Percentiles rank a stretch among this genome's conserved stretches.
These are phyloP conservation scores for Micromussa lordhowensis DNA, from an alignment of 92 coral and sea anemone genomes.

Conservation along the genomic window DNA sequence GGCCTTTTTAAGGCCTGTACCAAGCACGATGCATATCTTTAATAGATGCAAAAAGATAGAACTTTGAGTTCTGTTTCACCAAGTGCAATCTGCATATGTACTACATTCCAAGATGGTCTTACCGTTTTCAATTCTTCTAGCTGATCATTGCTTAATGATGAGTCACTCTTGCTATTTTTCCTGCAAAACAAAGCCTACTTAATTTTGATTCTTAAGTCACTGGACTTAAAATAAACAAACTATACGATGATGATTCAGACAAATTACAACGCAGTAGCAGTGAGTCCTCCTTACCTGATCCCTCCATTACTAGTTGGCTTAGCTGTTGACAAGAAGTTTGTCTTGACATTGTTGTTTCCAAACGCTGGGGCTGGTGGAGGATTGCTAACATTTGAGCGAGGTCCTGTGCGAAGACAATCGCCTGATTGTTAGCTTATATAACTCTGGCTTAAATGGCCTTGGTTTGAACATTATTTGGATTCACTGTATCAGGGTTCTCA, in stretches of 20 bases:
- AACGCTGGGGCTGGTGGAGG: conserved; percentile 42
- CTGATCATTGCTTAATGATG: conserved; percentile 70
- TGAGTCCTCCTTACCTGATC: not conserved
- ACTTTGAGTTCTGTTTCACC: not conserved
- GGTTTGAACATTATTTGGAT: no score
- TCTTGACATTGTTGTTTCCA: conserved; percentile 35
- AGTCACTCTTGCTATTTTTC: conserved; percentile 62
- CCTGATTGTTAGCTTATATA: no score
- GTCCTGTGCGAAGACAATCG: not conserved
- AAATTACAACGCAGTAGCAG: not conserved
- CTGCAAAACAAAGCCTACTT: not conserved
- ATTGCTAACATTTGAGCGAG: conserved; percentile 15
- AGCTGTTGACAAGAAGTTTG: conserved; percentile 50
- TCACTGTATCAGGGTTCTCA: no score
- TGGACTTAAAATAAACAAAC: not conserved
- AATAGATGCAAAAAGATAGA: not conserved
- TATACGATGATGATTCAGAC: not conserved
- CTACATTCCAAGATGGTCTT: conserved; percentile 1
- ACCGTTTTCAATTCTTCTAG: conserved; percentile 87
- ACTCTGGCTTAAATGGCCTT: no score
- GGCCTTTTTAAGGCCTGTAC: no score
- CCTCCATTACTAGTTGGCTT: conserved; percentile 46
- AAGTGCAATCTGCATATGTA: not conserved
- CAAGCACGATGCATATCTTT: no score
- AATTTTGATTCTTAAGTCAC: not conserved